phyloP scores from a whole-genome alignment of 64 coral and sea anemone species.

The Stichodactyla helianthus region DNA sequence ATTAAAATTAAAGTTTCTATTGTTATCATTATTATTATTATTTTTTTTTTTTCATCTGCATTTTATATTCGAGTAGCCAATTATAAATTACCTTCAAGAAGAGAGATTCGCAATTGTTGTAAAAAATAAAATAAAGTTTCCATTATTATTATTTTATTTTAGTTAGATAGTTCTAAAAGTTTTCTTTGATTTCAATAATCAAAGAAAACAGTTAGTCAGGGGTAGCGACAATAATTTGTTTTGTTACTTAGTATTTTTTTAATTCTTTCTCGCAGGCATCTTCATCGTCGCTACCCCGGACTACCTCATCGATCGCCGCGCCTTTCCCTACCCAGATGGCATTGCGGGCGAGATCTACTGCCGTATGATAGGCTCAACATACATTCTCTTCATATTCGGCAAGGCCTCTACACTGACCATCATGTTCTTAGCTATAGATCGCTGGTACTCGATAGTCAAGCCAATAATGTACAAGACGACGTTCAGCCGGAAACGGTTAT shows the following conservation, averaged over 20 bases:
- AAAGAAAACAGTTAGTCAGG: no score
- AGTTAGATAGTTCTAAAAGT: no score
- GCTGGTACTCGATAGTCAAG: slow-evolving; percentile 46
- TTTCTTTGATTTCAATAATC: background rate
- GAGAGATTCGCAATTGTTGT: no score
- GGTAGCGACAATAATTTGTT: no score
- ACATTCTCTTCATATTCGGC: slow-evolving; percentile 50
- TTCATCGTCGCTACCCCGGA: slow-evolving; percentile 49
- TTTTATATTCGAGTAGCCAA: no score
- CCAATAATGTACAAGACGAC: slow-evolving; percentile 32
- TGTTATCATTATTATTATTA: no score
- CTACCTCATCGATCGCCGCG: slow-evolving; percentile 31
- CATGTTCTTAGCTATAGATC: slow-evolving; percentile 51
- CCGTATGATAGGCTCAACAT: slow-evolving; percentile 47
- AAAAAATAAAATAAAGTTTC: no score
- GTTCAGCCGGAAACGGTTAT: slow-evolving; percentile 42
- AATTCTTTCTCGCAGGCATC: slow-evolving; percentile 5
- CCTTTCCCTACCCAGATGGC: slow-evolving; percentile 19
- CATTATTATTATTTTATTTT: no score
- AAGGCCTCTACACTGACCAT: slow-evolving; percentile 44
- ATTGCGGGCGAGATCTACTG: slow-evolving; percentile 40
- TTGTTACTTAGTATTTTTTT: background rate
- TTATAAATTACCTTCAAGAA: no score
- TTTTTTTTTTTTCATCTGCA: no score
- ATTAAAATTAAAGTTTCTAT: no score